These are phyloP conservation scores for Pterobdella sp. DNA, from an alignment of 2,888 invertebrate genomes.

Conservation along the genomic window DNA sequence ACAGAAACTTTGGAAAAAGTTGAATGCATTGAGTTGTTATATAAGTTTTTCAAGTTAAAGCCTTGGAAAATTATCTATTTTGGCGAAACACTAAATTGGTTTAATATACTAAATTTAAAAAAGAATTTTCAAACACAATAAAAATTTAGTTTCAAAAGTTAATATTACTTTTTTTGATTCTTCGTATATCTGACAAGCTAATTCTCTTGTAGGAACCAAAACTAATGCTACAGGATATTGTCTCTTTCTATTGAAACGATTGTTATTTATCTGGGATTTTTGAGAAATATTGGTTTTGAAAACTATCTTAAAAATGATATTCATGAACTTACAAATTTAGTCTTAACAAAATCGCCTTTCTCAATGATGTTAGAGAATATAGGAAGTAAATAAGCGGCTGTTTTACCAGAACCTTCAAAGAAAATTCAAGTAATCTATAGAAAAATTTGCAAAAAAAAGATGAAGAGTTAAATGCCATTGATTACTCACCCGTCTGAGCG, in stretches of 20 bases:
- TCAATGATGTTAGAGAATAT: conserved; percentile 81
- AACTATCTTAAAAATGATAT: no score
- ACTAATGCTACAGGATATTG: conserved; percentile 92
- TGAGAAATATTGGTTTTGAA: no score
- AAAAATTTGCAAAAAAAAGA: background rate
- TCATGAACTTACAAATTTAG: conserved; percentile 25
- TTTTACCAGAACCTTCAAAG: conserved; percentile 51
- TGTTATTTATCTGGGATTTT: conserved; percentile 7
- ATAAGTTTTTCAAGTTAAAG: no score
- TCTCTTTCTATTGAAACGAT: conserved; percentile 37
- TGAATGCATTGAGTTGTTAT: no score
- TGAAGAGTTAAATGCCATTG: background rate
- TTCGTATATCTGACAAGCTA: conserved; percentile 96
- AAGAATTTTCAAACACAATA: background rate
- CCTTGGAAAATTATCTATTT: no score
- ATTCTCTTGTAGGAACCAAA: conserved; percentile 91
- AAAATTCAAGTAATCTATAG: background rate
- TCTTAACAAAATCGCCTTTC: conserved; percentile 23
- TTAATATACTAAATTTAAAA: no score
- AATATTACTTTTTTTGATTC: conserved; percentile 74
- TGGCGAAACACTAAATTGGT: no score
- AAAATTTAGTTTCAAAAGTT: background rate
- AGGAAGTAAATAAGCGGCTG: conserved; percentile 91
- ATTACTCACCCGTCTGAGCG: conserved; percentile 77
- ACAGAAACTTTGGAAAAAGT: conserved; percentile 64